Conservation (phyloP, 1,140 invertebrate species). For the Tetramorium alpestre region DNA sequence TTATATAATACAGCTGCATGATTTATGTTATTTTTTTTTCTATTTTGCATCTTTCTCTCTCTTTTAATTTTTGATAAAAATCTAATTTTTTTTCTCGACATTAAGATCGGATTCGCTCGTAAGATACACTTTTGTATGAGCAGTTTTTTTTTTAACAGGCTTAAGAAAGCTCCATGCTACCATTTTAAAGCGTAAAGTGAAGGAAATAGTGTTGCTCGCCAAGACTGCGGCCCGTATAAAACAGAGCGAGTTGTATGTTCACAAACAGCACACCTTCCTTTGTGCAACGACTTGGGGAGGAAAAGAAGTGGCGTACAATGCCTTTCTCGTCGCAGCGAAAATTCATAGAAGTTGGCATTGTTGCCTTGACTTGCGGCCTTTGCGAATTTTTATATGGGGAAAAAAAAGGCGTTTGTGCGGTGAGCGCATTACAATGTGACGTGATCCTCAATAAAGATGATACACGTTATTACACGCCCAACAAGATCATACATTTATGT, state of each 20-base stretch:
- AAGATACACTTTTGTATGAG: not conserved
- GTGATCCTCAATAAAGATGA: constrained; percentile 35
- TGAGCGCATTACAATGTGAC: not conserved
- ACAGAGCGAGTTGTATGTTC: constrained; percentile 7
- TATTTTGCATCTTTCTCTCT: not conserved
- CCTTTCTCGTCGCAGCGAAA: constrained; percentile 9
- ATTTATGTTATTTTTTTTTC: not conserved
- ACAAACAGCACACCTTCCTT: constrained; percentile 12
- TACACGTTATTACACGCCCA: constrained; percentile 12
- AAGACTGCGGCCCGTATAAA: constrained; percentile 5
- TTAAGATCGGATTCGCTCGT: not conserved
- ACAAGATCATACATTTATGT: constrained; percentile 2
- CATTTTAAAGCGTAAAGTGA: constrained; percentile 32
- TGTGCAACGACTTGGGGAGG: not conserved
- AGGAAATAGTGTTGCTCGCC: constrained; percentile 7
- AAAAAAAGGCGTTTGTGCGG: not conserved
- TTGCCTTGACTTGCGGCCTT: constrained; percentile 11
- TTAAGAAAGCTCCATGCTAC: constrained; percentile 12
- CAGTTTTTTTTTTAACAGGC: not conserved
- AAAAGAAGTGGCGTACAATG: constrained; percentile 10
- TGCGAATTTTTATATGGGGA: not conserved
- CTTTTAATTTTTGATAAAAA: not conserved
- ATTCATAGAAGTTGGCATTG: constrained; percentile 11
- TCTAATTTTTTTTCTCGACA: not conserved
- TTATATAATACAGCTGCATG: not conserved